phyloP scores from a whole-genome alignment of 2,888 invertebrate species.

The Chymomyza procnemis region DNA sequence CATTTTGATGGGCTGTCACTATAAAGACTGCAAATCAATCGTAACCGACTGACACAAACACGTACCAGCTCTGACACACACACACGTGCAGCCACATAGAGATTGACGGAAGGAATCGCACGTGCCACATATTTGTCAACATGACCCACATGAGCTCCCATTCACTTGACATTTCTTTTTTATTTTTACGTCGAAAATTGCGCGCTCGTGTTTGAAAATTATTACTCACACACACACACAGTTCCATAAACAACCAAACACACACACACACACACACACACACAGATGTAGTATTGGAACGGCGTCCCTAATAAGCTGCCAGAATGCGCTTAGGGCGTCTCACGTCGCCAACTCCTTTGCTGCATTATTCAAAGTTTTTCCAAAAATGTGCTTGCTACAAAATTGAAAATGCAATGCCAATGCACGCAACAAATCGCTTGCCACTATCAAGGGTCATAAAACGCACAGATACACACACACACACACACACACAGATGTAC shows the following conservation, averaged over 20 bases:
- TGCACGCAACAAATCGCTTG: conserved; percentile 66
- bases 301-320: conserved; percentile 59
- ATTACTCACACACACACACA: conserved; percentile 11
- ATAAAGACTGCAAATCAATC: conserved; percentile 37
- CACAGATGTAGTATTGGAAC: neutral
- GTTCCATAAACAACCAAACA: no score
- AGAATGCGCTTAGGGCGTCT: conserved; percentile 36
- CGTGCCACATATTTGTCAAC: conserved; percentile 68
- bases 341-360: neutral
- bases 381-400: conserved; percentile 53
- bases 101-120: conserved; percentile 29
- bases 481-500: conserved; percentile 12
- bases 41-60: conserved; percentile 33
- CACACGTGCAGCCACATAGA: conserved; percentile 4
- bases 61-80: conserved; percentile 8
- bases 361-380: conserved; percentile 65
- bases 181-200: conserved; percentile 33
- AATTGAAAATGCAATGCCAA: conserved; percentile 64
- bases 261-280: conserved; percentile 7
- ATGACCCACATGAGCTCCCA: conserved; percentile 34
- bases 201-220: conserved; percentile 57
- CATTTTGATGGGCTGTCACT: neutral
- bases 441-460: conserved; percentile 69
- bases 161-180: neutral
- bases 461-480: conserved; percentile 25